Base-by-base conservation (phyloP, 2,797 vertebrate genomes). In the Taenioides sp. region DNA sequence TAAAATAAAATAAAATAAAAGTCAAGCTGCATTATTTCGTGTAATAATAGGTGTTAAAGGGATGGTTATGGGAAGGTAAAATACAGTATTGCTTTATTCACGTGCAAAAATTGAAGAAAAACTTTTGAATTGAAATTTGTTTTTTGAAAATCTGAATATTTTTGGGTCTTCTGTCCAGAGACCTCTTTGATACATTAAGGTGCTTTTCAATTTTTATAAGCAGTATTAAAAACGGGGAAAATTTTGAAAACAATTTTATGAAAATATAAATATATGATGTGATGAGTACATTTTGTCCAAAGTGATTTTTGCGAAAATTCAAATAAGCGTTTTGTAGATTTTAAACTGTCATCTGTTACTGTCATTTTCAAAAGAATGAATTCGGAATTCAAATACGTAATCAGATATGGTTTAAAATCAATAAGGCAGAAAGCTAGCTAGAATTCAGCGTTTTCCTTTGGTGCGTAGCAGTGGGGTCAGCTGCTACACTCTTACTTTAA, bases 161-260 rank as follows among this genome's bases (percentile, higher is more conserved):
- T 67, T 40, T 6, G 49, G 40, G 50, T 54, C 28, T 50, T n/a
- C 3, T 60, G n/a, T 69, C 69, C 34, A 69, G 54, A 77, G 63
- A 64, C 72, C 69, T 78, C 20, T 80, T 68, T 73, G 54, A 86
- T 71, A 25, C 47, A 59, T 79, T 88, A 87, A 88, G 79, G 85
- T 89, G 86, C 83, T 70, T 52, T 76, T 77, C 47, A 65, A 34
- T 5, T 67, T 47, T 78, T 59, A 70, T 80, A 78, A 59, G 14
- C 17, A 40, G 23, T 3, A 43, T 54, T 31, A 66, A 66, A 52
- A 10, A 10, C 16, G 16, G 5, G 40, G 14, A 25, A 47, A 47
- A 14, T 6, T 17, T 1, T 3, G 0, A 14, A 43, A 64, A 23
- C 16, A 47, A 47, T 43, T 43, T 14, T 43, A 43, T 1, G 4